phyloP scores from a whole-genome alignment of 1,140 invertebrate species.

The Popillia japonica region DNA sequence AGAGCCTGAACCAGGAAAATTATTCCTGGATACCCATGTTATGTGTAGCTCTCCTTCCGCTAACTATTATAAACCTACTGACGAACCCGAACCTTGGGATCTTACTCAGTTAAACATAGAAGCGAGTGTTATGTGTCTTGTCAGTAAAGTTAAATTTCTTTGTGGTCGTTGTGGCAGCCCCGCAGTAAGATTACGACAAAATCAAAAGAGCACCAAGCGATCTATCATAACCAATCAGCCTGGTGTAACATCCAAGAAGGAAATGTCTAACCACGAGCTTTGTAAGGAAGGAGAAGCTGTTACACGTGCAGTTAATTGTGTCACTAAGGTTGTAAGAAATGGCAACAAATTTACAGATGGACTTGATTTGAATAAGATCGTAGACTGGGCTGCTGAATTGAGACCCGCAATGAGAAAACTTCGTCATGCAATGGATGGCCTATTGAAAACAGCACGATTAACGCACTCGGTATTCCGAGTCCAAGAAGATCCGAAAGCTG shows the following conservation, averaged over 20 bases:
- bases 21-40: slow-evolving; percentile 75
- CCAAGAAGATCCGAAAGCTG: slow-evolving; percentile 76
- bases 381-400: slow-evolving; percentile 80
- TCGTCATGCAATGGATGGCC: slow-evolving; percentile 80
- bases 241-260: slow-evolving; percentile 44
- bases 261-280: slow-evolving; percentile 37
- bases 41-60: slow-evolving; percentile 81
- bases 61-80: slow-evolving; percentile 82
- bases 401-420: slow-evolving; percentile 84
- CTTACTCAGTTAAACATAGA: slow-evolving; percentile 89
- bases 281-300: slow-evolving; percentile 57
- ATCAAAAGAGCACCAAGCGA: slow-evolving; percentile 57
- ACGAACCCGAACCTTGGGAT: slow-evolving; percentile 89
- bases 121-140: slow-evolving; percentile 86
- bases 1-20: slow-evolving; percentile 55
- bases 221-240: slow-evolving; percentile 51
- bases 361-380: slow-evolving; percentile 71
- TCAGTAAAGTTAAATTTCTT: slow-evolving; percentile 80
- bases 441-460: slow-evolving; percentile 82
- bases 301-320: slow-evolving; percentile 57
- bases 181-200: slow-evolving; percentile 68
- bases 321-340: slow-evolving; percentile 51
- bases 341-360: slow-evolving; percentile 78
- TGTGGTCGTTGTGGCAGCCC: slow-evolving; percentile 77
- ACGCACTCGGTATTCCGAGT: slow-evolving; percentile 89